These are phyloP conservation scores for Botia kubotai DNA, from an alignment of 2,797 vertebrate genomes.

Conservation along the genomic window DNA sequence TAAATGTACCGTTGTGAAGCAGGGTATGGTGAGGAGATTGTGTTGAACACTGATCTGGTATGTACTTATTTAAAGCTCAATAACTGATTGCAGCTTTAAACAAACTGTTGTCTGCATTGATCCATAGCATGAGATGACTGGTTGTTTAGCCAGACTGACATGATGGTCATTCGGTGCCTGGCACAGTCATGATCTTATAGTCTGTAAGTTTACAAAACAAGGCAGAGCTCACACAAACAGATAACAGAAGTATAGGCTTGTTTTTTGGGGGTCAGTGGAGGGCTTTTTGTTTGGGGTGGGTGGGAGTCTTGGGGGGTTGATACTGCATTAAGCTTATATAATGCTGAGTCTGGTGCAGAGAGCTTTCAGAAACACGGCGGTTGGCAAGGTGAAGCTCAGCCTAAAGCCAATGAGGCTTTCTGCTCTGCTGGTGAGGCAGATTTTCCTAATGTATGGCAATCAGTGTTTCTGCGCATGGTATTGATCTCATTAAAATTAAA, in stretches of 20 bases:
- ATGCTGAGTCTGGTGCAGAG: slow-evolving; percentile 35
- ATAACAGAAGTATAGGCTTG: slow-evolving; percentile 28
- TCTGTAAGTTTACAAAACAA: slow-evolving; percentile 46
- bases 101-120: not conserved
- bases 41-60: no score
- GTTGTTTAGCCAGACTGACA: slow-evolving; percentile 19
- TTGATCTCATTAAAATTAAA: not conserved
- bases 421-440: slow-evolving; percentile 5
- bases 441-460: slow-evolving; percentile 6
- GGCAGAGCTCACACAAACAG: slow-evolving; percentile 23
- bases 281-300: slow-evolving; percentile 26
- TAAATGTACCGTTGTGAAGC: no score
- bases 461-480: not conserved
- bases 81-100: not conserved
- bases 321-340: slow-evolving; percentile 47
- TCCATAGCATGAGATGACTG: not conserved
- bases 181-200: slow-evolving; percentile 47
- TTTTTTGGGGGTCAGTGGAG: slow-evolving; percentile 41
- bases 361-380: slow-evolving; percentile 22
- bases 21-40: no score
- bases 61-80: not conserved
- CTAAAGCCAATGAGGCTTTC: not conserved
- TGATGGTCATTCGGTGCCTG: slow-evolving; percentile 41
- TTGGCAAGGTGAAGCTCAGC: slow-evolving; percentile 34
- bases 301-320: no score